Evolutionary conservation across 2,113 vertebrate genomes (phyloP).

Genomic region (Muntiacus reevesi): DNA sequence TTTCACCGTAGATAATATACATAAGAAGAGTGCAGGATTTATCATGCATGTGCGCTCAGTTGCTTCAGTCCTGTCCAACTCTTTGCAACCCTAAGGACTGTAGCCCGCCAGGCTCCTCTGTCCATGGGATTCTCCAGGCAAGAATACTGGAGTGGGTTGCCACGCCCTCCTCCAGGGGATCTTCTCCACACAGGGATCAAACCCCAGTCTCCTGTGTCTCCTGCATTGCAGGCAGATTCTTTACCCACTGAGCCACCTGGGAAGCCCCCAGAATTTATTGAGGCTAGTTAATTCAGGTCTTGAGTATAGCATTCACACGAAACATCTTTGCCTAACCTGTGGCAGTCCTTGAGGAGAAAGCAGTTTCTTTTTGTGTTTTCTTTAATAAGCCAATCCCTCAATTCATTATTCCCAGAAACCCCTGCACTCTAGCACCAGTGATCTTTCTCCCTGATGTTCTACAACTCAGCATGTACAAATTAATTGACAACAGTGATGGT

Average conservation of each 20-base stretch:
- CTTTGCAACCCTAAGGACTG: not conserved
- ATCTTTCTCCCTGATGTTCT: not conserved
- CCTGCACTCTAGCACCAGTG: not conserved
- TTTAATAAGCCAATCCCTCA: not conserved
- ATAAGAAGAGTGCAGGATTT: not conserved
- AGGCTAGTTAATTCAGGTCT: not conserved
- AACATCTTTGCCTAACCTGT: not conserved
- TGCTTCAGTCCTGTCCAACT: not conserved
- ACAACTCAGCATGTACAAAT: constrained; percentile 14
- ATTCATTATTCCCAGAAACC: not conserved
- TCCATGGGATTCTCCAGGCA: not conserved
- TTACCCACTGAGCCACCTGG: not conserved
- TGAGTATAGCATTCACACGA: not conserved
- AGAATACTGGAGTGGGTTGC: not conserved
- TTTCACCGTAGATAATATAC: no score
- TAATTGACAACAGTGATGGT: not conserved
- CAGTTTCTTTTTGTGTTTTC: constrained; percentile 10
- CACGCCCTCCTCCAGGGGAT: not conserved
- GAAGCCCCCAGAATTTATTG: not conserved
- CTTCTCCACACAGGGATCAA: not conserved
- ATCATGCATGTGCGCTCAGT: not conserved
- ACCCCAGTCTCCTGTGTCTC: not conserved
- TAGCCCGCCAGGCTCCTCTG: not conserved
- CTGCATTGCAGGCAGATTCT: not conserved
- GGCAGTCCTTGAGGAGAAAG: not conserved